These are phyloP conservation scores for Electrona antarctica DNA, from an alignment of 2,113 vertebrate genomes.

Conservation along the genomic window DNA sequence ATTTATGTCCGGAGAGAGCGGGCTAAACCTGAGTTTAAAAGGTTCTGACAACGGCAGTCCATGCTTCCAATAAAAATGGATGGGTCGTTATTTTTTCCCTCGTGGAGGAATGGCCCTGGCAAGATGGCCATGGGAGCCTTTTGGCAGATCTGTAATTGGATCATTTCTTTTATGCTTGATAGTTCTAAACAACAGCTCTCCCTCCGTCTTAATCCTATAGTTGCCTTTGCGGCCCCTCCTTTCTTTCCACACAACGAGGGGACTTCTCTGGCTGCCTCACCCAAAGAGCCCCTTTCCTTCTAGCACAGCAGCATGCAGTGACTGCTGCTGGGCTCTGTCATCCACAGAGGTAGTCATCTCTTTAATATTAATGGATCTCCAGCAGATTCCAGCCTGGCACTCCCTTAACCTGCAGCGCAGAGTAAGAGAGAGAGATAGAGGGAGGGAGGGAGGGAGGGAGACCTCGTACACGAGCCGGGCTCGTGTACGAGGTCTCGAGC, in stretches of 20 bases:
- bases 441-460: conserved; percentile 11
- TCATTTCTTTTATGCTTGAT: conserved; percentile 27
- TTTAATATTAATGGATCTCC: conserved; percentile 73
- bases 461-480: conserved; percentile 28
- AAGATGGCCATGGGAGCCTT: background rate
- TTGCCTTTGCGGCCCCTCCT: conserved; percentile 1
- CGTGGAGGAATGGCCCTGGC: conserved; percentile 1
- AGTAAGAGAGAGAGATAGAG: conserved; percentile 11
- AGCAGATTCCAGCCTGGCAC: conserved; percentile 47
- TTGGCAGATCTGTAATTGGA: conserved; percentile 40
- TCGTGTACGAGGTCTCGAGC: too few relatives aligned
- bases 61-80: conserved; percentile 6
- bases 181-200: conserved; percentile 10
- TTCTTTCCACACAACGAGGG: conserved; percentile 36
- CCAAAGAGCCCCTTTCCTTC: conserved; percentile 18
- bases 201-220: background rate
- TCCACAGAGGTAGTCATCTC: conserved; percentile 9
- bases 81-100: conserved; percentile 8
- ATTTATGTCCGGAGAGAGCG: conserved; percentile 31
- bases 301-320: conserved; percentile 35
- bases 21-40: conserved; percentile 3
- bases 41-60: conserved; percentile 12
- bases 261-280: conserved; percentile 12
- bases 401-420: conserved; percentile 53
- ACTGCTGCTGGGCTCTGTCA: conserved; percentile 46